Conservation (phyloP, 2,113 vertebrate species). For the Pituophis catenifer region DNA sequence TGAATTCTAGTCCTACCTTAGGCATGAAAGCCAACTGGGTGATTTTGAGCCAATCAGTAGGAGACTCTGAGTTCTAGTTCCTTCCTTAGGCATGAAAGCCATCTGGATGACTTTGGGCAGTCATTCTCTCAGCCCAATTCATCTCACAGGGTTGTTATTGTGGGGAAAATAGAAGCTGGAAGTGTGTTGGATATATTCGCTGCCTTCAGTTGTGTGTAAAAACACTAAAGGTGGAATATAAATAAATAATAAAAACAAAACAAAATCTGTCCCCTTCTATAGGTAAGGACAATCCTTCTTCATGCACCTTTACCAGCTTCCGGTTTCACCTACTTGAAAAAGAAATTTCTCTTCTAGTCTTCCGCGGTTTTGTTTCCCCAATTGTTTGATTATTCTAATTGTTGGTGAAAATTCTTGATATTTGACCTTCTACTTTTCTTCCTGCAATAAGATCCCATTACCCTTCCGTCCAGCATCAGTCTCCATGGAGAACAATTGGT, state of each 20-base stretch:
- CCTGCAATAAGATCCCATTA: constrained; percentile 21
- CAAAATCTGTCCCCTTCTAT: neutral
- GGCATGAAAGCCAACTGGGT: neutral
- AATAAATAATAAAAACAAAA: neutral
- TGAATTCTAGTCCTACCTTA: too few relatives aligned
- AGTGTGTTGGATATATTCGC: neutral
- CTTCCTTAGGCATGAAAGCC: too few relatives aligned
- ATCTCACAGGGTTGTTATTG: neutral
- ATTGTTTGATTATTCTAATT: constrained; percentile 1
- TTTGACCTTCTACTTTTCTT: constrained; percentile 19
- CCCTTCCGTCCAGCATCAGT: constrained; percentile 9
- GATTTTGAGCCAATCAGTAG: neutral
- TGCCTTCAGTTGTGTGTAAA: neutral
- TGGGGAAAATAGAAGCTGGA: neutral
- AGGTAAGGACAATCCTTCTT: neutral
- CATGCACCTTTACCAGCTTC: neutral
- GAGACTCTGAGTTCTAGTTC: too few relatives aligned
- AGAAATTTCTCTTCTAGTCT: neutral
- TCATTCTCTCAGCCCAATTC: neutral
- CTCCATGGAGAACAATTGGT: constrained; percentile 35
- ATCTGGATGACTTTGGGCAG: too few relatives aligned
- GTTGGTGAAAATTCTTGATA: constrained; percentile 13
- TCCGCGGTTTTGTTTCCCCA: neutral
- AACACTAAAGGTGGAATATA: neutral
- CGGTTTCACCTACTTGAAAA: neutral